Percentiles rank a stretch among this genome's conserved stretches.
These are phyloP conservation scores for Platichthys flesus DNA, from an alignment of 2,113 vertebrate species.

Conservation along the genomic window DNA sequence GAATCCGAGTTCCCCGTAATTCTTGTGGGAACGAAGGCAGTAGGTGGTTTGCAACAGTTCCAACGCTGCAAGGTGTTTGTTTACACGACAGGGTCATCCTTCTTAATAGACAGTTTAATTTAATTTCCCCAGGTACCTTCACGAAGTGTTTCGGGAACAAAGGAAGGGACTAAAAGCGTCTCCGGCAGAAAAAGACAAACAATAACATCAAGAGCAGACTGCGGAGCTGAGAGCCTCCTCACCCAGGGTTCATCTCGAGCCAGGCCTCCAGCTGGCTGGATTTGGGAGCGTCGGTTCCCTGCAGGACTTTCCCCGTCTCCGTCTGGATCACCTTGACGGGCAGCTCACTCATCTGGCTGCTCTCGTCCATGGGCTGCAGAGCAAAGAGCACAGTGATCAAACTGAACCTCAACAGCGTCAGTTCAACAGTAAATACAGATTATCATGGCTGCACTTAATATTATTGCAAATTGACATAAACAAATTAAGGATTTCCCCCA, in stretches of 20 bases:
- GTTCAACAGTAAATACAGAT: too few species aligned
- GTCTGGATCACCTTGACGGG: constrained; percentile 98
- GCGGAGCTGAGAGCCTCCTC: constrained; percentile 32
- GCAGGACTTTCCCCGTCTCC: constrained; percentile 95
- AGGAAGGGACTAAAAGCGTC: too few species aligned
- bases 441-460: too few species aligned
- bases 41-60: background rate
- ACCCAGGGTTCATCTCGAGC: constrained; percentile 99
- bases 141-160: too few species aligned
- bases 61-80: too few species aligned
- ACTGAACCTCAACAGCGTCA: background rate
- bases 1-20: too few species aligned
- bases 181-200: background rate
- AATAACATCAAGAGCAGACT: background rate
- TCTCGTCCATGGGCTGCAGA: constrained; percentile 93
- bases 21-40: background rate
- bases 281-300: constrained; percentile 96
- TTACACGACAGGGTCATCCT: too few species aligned
- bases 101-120: too few species aligned
- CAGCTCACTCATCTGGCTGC: constrained; percentile 98
- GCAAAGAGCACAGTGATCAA: constrained; percentile 4
- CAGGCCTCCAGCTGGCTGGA: constrained; percentile 98
- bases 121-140: too few species aligned
- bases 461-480: too few species aligned
- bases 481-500: too few species aligned